phyloP scores from a whole-genome alignment of 2,113 vertebrate genomes.

The Cercopithecus mona region DNA sequence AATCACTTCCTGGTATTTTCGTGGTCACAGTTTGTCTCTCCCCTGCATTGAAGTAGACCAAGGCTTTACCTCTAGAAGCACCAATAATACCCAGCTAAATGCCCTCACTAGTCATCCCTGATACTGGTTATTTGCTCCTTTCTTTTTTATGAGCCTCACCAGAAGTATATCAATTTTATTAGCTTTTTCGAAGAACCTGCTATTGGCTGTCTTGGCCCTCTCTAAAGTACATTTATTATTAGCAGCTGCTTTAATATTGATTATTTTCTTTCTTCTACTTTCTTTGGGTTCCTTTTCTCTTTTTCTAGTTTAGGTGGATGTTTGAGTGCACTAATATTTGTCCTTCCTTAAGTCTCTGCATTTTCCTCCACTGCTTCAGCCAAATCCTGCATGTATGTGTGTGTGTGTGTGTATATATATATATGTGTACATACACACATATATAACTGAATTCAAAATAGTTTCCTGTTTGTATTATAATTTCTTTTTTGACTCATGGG shows the following conservation, averaged over 20 bases:
- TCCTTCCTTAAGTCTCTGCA: background rate
- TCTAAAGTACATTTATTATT: background rate
- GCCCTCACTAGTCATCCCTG: background rate
- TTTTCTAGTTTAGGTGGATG: background rate
- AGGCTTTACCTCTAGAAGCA: background rate
- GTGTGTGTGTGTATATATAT: background rate
- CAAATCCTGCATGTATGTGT: background rate
- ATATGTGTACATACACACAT: background rate
- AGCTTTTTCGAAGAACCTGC: background rate
- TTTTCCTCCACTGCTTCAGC: background rate
- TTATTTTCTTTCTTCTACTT: background rate
- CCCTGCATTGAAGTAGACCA: background rate
- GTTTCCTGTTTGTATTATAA: background rate
- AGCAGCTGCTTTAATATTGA: background rate
- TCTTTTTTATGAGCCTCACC: background rate
- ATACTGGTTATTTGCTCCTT: background rate
- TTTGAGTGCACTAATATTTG: background rate
- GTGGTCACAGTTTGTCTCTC: background rate
- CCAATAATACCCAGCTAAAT: background rate
- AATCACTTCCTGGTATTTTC: background rate
- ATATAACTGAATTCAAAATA: background rate
- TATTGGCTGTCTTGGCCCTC: background rate
- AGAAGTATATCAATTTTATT: background rate
- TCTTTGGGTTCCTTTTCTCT: background rate
- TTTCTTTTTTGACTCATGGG: background rate